Evolutionary conservation across 2,113 vertebrate species (phyloP), one percentile per base, ranked within the genome.

Genomic region (Sylvia atricapilla): DNA sequence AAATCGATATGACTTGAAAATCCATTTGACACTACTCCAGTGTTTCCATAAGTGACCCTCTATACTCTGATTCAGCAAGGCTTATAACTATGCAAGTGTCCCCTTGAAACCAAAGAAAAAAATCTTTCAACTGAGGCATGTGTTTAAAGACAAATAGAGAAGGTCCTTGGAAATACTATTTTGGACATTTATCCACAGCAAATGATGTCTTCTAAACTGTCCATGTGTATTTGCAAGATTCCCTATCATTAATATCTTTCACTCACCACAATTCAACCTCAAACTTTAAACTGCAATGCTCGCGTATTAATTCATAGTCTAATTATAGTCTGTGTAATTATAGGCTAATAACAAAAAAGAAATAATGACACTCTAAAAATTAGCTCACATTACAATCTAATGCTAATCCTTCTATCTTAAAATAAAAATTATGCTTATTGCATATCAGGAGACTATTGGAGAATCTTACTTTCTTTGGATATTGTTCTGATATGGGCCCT

Each of bases 271-370:
- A 80, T 88, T 87, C 77, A 89, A 64, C 17, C 37, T 63, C 74
- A 78, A 44, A 88, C 50, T 86, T 92, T 46, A 95, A 94, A 47
- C 47, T 95, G 75, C 75, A 88, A 41, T 74, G 41, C 19, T 83
- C 80, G 62, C 16, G 84, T 74, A 62, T 27, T 27, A 94, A 95
- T 95, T 95, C 75, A 60, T 28, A 46, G 43, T 43, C 30, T 95
- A 93, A 95, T 90, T 88, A 92, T 70, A 93, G 67, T 43, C 49
- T 88, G 39, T 31, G 35, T 91, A 95, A 96, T 95, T 89, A 95
- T 5, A 90, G 76, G 30, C 49, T 90, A 90, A 89, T 70, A 67
- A 77, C 81, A 84, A 84, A 87, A 87, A 76, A 89, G 70, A 92
- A 92, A 87, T 86, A 95, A 94, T 72, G 46, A 50, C 86, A 90